Evolutionary conservation across 2,797 vertebrate genomes (phyloP), one percentile per base, ranked within the genome.

Genomic region (Halcyon smyrnensis): DNA sequence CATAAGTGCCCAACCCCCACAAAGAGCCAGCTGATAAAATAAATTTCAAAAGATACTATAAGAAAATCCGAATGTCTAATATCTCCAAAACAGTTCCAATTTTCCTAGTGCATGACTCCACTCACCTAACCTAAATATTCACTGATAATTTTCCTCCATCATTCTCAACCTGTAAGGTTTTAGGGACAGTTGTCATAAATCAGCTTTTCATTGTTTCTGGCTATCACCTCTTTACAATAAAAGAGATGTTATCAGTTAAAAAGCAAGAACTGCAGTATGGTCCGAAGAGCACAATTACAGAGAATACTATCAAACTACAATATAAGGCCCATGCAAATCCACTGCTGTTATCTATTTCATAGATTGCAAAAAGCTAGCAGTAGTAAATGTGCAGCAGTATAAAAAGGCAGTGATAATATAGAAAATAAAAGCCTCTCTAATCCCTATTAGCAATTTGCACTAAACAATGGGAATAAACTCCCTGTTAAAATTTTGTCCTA

Each of bases 251-350:
- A 95, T 91, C 92, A 59, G 93, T 94, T 97, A 95, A 96, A 97
- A 97, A 95, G 89, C 83, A 94, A 92, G 89, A 97, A 96, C 90
- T 79, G 51, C 45, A 14, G 63, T 71, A 43, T 48, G 54, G 91
- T 95, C 87, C 3, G 0, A 90, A 90, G 90, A 95, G 74, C 77
- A 54, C 59, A 84, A 79, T 91, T 80, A 53, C 12, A 69, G 87
- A 88, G 89, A 97, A 96, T 46, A 93, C 79, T 87, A 76, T 88
- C 92, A 87, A 97, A 96, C 63, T 94, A 84, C 86, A 95, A 73
- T 87, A 48, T 85, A 94, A 96, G 96, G 62, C 78, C 96, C 93
- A 87, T 93, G 92, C 93, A 97, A 96, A 98, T 97, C 95, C 86
- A 92, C 86, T 84, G 41, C 79, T 97, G 93, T 90, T 96, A 97